phyloP scores from a whole-genome alignment of 2,888 invertebrate species.

The Theristus sp. region DNA sequence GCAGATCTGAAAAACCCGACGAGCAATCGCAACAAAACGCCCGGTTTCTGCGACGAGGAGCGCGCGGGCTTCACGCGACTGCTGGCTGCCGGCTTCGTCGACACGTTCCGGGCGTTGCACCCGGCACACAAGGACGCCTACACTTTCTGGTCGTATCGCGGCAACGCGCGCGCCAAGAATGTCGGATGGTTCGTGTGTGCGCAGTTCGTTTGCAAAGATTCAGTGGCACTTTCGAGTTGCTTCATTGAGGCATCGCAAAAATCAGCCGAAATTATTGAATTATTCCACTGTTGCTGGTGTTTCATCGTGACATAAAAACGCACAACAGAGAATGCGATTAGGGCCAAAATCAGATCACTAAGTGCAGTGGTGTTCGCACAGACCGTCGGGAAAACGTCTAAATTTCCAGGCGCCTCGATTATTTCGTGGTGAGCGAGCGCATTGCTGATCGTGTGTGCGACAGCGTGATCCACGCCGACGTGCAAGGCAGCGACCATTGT shows the following conservation, averaged over 20 bases:
- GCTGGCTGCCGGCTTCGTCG: background rate
- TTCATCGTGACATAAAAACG: too few relatives aligned
- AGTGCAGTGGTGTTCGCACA: background rate
- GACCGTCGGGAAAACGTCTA: background rate
- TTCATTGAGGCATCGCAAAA: background rate
- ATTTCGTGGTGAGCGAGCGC: conserved; percentile 69
- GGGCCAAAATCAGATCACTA: background rate
- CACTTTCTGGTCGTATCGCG: conserved; percentile 88
- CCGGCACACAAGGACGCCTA: conserved; percentile 59
- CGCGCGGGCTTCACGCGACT: conserved; percentile 38
- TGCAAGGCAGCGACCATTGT: conserved; percentile 88
- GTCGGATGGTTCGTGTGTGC: conserved; percentile 54
- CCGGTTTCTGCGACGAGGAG: conserved; percentile 89
- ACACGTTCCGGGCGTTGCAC: conserved; percentile 55
- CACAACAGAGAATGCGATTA: too few relatives aligned
- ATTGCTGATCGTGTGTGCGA: conserved; percentile 58
- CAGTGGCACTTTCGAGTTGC: background rate
- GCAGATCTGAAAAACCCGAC: conserved; percentile 75
- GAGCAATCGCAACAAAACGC: conserved; percentile 59
- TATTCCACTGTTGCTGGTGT: too few relatives aligned
- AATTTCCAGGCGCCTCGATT: conserved; percentile 66
- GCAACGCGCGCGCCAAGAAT: conserved; percentile 64
- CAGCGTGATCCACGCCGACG: conserved; percentile 55
- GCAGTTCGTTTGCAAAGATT: background rate
- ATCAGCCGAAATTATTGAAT: background rate